These are phyloP conservation scores for Cactoblastis cactorum DNA, from an alignment of 2,888 invertebrate genomes.

Conservation along the genomic window DNA sequence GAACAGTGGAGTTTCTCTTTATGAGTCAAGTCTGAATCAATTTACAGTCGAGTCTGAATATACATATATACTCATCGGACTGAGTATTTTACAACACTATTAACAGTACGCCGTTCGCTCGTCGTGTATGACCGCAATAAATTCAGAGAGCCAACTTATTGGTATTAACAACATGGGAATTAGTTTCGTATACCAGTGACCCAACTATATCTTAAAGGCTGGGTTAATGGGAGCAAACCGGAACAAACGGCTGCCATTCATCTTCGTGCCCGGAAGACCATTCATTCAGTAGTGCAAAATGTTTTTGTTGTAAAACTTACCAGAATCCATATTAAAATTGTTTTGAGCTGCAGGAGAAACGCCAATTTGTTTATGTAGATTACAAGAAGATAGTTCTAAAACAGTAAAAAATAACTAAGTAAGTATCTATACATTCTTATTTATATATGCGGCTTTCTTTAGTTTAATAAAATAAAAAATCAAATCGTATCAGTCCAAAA, in stretches of 20 bases:
- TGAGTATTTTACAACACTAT: too few species aligned
- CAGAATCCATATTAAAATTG: conserved; percentile 14
- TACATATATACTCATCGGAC: too few species aligned
- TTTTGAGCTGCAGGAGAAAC: conserved; percentile 7
- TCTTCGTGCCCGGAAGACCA: conserved; percentile 35
- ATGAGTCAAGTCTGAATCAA: too few species aligned
- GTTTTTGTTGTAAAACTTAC: conserved; percentile 13
- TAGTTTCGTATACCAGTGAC: conserved; percentile 40
- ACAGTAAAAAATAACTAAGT: conserved; percentile 1
- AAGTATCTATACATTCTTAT: too few species aligned
- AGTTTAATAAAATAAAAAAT: too few species aligned
- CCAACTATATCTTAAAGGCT: conserved; percentile 47
- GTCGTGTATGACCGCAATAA: conserved; percentile 41
- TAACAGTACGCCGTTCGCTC: too few species aligned
- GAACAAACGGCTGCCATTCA: conserved; percentile 58
- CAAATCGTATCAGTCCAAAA: too few species aligned
- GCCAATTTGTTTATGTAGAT: background rate
- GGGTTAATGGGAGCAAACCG: conserved; percentile 63
- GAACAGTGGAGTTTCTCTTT: too few species aligned
- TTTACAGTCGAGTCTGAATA: too few species aligned
- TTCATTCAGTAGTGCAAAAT: conserved; percentile 12
- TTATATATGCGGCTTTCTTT: too few species aligned
- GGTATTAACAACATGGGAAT: conserved; percentile 45
- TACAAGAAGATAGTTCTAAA: too few species aligned
- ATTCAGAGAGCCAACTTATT: conserved; percentile 42